These are phyloP conservation scores for Eutolmus rufibarbis DNA, from an alignment of 2,888 invertebrate species.

Conservation along the genomic window DNA sequence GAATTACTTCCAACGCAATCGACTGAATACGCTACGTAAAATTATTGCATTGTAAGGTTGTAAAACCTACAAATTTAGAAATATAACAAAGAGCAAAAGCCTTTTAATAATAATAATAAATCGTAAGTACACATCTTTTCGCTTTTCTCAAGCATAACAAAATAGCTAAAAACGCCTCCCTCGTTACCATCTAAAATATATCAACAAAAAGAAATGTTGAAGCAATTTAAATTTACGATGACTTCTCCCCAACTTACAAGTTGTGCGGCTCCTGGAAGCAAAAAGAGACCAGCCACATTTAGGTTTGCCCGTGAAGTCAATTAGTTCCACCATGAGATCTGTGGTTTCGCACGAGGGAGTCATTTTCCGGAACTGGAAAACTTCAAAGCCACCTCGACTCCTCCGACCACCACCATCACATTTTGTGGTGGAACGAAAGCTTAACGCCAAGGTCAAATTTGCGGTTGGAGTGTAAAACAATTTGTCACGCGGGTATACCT, in stretches of 20 bases:
- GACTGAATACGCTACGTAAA: not conserved
- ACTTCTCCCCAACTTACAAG: not conserved
- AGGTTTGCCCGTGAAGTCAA: constrained; percentile 16
- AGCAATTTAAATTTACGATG: not conserved
- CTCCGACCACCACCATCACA: not conserved
- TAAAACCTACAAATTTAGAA: not conserved
- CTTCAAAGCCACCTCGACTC: not conserved
- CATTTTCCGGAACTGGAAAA: constrained; percentile 13
- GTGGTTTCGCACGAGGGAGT: constrained; percentile 25
- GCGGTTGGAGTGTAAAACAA: not conserved
- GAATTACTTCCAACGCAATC: not conserved
- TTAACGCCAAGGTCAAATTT: constrained; percentile 19
- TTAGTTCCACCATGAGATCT: constrained; percentile 14
- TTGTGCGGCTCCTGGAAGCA: not conserved
- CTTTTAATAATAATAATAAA: not conserved
- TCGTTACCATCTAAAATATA: not conserved
- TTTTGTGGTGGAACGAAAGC: not conserved
- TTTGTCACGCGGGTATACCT: not conserved
- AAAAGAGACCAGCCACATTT: not conserved
- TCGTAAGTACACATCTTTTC: not conserved
- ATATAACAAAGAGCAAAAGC: not conserved
- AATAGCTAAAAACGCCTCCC: not conserved
- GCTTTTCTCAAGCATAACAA: not conserved
- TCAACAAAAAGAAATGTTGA: not conserved
- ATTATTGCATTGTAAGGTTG: not conserved